Evolutionary conservation across 1,140 invertebrate genomes (phyloP), one percentile per base, ranked within the genome.

Genomic region (Drosophila littoralis): DNA sequence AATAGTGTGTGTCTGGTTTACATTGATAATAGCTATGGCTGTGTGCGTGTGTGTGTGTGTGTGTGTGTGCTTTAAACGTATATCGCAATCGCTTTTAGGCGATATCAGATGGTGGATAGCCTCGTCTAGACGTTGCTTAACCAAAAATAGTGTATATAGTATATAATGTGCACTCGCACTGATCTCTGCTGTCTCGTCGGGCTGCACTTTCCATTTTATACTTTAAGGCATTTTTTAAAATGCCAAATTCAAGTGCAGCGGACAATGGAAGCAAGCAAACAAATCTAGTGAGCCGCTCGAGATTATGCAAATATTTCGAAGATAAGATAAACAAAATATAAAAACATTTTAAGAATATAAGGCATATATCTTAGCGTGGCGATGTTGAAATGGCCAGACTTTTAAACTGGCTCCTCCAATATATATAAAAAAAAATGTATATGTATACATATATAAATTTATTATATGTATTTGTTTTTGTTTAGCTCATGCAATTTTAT

Each of bases 231-330:
- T 54, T 70, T 79, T 46, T 75, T n/a, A 68, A 79, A 88, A 88
- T 82, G 83, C 74, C 76, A 88, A 64, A 74, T 74, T 82, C 75
- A 82, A 82, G 72, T 77, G 65, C 76, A 88, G 32, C 22, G 12
- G 15, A 66, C 22, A 28, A 42, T 52, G 35, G 10, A 22, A 50
- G 2, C 22, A 28, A 50, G 12, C 9, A 6, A 52, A 52, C 8
- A 15, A 22, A 48, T 12, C 8, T 4, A 12, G 6, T 40, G 9
- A 12, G 9, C 6, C 28, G 36, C 28, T 32, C 8, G 28, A 43
- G 12, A 58, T 15, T 42, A 22, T 28, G 8, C 13, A 48, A 12
- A 46, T 9, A 28, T 45, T 51, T 50, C 8, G 7, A 17, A 68
- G 38, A 17, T 22, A 32, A 7, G 4, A 9, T n/a, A 55, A 55